Evolutionary conservation across 2,888 invertebrate genomes (phyloP), one percentile per base, ranked within the genome.

Genomic region (Cryptosula pallasiana): DNA sequence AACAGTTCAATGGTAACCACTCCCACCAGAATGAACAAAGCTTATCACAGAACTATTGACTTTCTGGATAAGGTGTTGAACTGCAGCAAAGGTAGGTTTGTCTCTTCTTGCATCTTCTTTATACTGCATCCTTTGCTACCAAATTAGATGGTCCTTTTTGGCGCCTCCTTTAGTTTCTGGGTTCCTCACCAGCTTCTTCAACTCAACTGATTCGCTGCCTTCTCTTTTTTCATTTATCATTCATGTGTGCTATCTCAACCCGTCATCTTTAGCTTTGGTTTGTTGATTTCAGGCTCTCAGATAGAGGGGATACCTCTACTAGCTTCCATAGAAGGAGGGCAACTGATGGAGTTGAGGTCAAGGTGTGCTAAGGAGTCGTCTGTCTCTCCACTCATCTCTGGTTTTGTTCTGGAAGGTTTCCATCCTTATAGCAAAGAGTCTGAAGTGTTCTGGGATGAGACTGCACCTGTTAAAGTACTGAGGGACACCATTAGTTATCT

Each of bases 341-440:
- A 89, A 79, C 86, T 88, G 81, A 83, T 87, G n/a, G 86, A 87
- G 71, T 89, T 89, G 74, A 88, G 92, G 80, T 86, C 89, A 75
- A 86, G 88, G 71, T 90, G 89, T 71, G 89, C 91, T 25, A 86
- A 89, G 75, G 88, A 88, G 73, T 85, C 90, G 35, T 84, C 87
- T 70, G 85, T 89, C 13, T 13, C 20, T 9, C 35, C 23, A 9
- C 0, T n/a, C 13, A n/a, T 74, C 74, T 16, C 78, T 81, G 95
- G 95, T 1, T 91, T 90, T 82, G 87, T 93, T 0, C 88, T 95
- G 58, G 92, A 93, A 80, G 94, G 95, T 0, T 88, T 95, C 72
- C 91, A 92, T 77, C 90, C 89, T 78, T 90, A 91, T 79, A 91
- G 92, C 75, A 86, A 89, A 77, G 84, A 88, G 76, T 84, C 88